Percentiles rank a stretch among this genome's conserved stretches.
Evolutionary conservation across 2,888 invertebrate genomes (phyloP).

Genomic region (Drosophila tripunctata): DNA sequence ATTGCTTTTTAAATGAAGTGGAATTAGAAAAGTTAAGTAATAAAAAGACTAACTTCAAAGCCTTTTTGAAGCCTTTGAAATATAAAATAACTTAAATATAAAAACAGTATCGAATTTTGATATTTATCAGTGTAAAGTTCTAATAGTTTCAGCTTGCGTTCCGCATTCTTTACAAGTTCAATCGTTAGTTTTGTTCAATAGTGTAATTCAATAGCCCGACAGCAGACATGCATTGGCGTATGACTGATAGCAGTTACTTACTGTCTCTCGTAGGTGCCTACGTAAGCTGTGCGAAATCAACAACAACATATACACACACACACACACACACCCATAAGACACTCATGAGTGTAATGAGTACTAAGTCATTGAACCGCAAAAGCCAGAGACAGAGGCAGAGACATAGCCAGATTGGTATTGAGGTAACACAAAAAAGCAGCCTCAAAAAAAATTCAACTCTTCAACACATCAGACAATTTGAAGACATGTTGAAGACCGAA

Average conservation of each 20-base stretch:
- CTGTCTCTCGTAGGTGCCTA: constrained; percentile 51
- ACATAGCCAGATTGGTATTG: constrained; percentile 30
- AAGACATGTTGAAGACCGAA: constrained; percentile 17
- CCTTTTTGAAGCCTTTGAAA: too few relatives aligned
- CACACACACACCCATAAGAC: constrained; percentile 1
- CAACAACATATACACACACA: constrained; percentile 24
- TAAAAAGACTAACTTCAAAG: too few relatives aligned
- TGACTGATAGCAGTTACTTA: constrained; percentile 71
- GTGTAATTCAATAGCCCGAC: constrained; percentile 62
- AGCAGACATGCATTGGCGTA: constrained; percentile 69
- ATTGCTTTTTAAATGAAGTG: too few relatives aligned
- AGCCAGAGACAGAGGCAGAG: constrained; percentile 27
- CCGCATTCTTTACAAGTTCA: background rate
- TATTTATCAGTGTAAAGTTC: too few relatives aligned
- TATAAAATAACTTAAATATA: too few relatives aligned
- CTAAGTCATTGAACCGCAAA: constrained; percentile 70
- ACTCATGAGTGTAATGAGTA: constrained; percentile 47
- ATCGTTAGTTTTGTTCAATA: constrained; percentile 24
- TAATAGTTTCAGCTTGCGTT: background rate
- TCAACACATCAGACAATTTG: constrained; percentile 20
- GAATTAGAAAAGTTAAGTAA: too few relatives aligned
- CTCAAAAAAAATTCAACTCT: constrained; percentile 20
- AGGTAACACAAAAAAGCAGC: constrained; percentile 28
- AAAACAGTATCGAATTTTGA: too few relatives aligned
- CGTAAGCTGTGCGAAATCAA: constrained; percentile 41